Base-by-base conservation (phyloP, 2,888 invertebrate species). In the Onthophagus sagittarius region DNA sequence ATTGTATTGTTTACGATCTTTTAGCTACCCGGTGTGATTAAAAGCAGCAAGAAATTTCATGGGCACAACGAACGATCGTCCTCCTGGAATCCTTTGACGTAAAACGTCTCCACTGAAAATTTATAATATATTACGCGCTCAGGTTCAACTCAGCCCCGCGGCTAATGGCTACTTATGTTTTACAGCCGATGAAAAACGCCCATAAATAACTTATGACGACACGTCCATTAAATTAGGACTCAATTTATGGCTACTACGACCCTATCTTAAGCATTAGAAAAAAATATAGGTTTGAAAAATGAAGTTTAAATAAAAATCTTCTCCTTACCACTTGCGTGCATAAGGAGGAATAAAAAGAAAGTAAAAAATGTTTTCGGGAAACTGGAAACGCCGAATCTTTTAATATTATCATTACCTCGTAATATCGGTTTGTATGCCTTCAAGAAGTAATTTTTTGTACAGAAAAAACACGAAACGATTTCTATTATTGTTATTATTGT, bases 111-210 rank as follows among this genome's bases (percentile, higher is more conserved):
- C 39, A 53, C 39, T 53, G 39, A 53, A 53, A 53, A 53, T 53
- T 53, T 53, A 53, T 53, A 53, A 53, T 53, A 53, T 53, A 53
- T 53, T 53, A 53, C 39, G 39, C 39, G 39, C 39, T 11, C 39
- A 11, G 39, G 39, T 53, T 23, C 39, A 7, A 53, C 39, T 11
- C 39, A 11, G 39, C 39, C 23, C 39, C 11, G 39, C 39, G 39
- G 79, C 81, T 82, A 83, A 83, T 83, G 80, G 83, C 82, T 83
- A 83, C 83, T 83, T 83, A 83, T 81, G 81, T 82, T 83, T 83
- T 84, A 84, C 82, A 82, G 79, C 82, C 81, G 77, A 78, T 80
- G 81, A 80, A 81, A 82, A 82, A 82, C 80, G 80, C 79, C 80
- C 81, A 79, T 83, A 82, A 83, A 83, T 83, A 80, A 80, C 76